Percentiles rank a stretch among this genome's conserved stretches.
These are phyloP conservation scores for Micropoecilia bifurca DNA, from an alignment of 2,797 vertebrate species.

Conservation along the genomic window DNA sequence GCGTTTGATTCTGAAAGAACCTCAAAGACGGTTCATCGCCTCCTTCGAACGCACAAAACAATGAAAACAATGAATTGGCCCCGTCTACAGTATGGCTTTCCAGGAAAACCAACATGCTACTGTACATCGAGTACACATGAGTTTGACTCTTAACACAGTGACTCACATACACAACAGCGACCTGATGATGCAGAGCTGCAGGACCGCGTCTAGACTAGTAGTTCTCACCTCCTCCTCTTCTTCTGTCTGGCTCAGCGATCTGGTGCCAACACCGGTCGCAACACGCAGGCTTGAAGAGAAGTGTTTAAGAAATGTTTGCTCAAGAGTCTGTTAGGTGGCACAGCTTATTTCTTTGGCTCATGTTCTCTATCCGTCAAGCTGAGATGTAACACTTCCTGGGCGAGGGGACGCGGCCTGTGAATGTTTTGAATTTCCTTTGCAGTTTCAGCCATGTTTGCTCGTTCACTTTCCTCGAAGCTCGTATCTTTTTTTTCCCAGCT, in stretches of 20 bases:
- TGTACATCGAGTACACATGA: slow-evolving; percentile 37
- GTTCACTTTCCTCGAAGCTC: too few species aligned
- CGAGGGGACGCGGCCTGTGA: background rate
- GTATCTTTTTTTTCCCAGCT: too few species aligned
- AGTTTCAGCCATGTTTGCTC: background rate
- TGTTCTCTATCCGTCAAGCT: slow-evolving; percentile 11
- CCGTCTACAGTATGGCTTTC: slow-evolving; percentile 8
- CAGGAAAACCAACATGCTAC: slow-evolving; percentile 30
- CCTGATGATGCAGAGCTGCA: slow-evolving; percentile 47
- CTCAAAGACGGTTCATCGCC: background rate
- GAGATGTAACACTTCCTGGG: slow-evolving; percentile 4
- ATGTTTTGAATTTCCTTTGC: slow-evolving; percentile 2
- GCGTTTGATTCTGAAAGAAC: background rate
- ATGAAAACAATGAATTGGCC: background rate
- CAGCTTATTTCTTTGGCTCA: slow-evolving; percentile 14
- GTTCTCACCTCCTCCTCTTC: slow-evolving; percentile 70
- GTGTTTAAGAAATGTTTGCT: slow-evolving; percentile 38
- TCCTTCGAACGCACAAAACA: background rate
- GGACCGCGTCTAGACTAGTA: slow-evolving; percentile 60
- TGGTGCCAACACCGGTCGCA: slow-evolving; percentile 32
- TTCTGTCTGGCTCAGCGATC: slow-evolving; percentile 59
- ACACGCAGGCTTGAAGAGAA: slow-evolving; percentile 19
- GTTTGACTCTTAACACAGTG: slow-evolving; percentile 10
- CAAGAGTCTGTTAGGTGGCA: slow-evolving; percentile 18
- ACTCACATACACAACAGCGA: slow-evolving; percentile 47